Evolutionary conservation across 2,113 vertebrate genomes (phyloP).

Genomic region (Sceloporus undulatus): DNA sequence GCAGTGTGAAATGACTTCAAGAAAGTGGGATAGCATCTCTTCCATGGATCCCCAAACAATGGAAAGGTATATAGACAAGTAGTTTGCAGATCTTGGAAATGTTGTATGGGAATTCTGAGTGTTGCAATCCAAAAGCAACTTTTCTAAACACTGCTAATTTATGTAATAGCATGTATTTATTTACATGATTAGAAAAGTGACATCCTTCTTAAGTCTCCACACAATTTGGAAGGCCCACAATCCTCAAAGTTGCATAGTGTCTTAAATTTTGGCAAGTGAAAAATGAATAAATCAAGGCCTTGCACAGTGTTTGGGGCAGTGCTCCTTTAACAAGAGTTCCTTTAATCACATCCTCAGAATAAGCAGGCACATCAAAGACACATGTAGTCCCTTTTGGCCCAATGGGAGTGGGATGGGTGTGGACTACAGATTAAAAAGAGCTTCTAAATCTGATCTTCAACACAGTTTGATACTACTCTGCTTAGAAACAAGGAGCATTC

Average conservation of each 20-base stretch:
- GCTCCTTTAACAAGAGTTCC: neutral
- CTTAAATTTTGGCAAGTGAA: neutral
- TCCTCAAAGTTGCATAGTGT: neutral
- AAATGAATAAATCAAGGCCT: neutral
- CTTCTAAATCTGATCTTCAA: neutral
- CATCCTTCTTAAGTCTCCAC: too few relatives aligned
- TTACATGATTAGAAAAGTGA: neutral
- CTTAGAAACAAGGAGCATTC: neutral
- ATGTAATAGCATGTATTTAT: neutral
- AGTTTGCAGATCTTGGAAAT: neutral
- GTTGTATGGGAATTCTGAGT: neutral
- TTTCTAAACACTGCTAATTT: neutral
- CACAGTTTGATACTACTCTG: neutral
- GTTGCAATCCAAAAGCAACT: neutral
- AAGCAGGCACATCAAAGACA: neutral
- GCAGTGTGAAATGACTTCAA: neutral
- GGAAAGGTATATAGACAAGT: neutral
- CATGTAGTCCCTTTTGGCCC: neutral
- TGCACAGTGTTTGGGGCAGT: neutral
- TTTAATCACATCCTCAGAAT: accelerated
- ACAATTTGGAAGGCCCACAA: neutral
- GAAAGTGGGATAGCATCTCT: neutral
- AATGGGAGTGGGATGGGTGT: neutral
- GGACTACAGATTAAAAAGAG: neutral
- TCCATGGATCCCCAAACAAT: neutral